Evolutionary conservation across 2,888 invertebrate species (phyloP), one percentile per base, ranked within the genome.

Genomic region (Seira ritae): DNA sequence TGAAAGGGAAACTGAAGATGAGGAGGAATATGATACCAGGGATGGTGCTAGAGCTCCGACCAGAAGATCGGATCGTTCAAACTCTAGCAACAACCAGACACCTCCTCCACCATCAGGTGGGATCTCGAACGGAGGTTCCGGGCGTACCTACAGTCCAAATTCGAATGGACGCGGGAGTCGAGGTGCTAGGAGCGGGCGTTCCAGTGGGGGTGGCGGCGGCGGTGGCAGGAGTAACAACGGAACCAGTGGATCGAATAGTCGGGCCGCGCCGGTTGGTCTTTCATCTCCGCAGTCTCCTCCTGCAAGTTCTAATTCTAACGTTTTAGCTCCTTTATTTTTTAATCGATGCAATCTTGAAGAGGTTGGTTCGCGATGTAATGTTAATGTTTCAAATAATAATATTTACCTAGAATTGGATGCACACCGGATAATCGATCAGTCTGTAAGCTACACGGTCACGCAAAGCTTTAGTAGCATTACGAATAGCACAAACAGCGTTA

Each of bases 41-140:
- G 88, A 88, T 71, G 88, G 88, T 10, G 88, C 87, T 12, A 71
- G 87, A 17, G 87, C 88, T 2, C 87, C 88, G 0, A 87, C 88
- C 8, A 66, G 85, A 66, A 68, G 88, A 22, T 88, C 88, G 0
- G 88, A 88, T 55, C 71, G 87, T 19, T 88, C 88, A 15, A 88
- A 85, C 37, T 85, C 88, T 12, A 87, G 87, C 55, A 85, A 82
- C 42, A 86, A 84, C n/a, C 82, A 81, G 60, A 80, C 83, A 15
- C 85, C 86, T 6, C 85, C 87, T 20, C 87, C 87, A 22, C 84
- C 84, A 0, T 73, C 85, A 17, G 78, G 77, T 12, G 77, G 72
- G 10, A 50, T 74, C 37, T 46, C 76, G 0, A 79, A 82, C 42
- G 81, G 81, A 42, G 31, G 66, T 6, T 80, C 79, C 0, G 17